These are phyloP conservation scores for Lasioglossum leucozonium DNA, from an alignment of 2,888 invertebrate genomes.

Conservation along the genomic window DNA sequence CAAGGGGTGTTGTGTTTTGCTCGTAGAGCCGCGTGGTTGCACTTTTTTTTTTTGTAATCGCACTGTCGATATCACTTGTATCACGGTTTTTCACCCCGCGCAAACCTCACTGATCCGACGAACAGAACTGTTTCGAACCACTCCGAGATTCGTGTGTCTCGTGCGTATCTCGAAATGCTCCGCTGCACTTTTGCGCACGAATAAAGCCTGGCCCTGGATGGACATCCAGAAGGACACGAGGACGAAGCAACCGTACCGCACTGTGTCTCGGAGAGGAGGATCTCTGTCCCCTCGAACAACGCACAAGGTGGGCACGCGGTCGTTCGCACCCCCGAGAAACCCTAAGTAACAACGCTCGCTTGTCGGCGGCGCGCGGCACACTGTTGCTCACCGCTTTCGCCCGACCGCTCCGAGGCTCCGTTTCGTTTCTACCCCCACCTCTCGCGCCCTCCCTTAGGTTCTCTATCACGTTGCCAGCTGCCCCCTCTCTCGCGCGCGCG, in stretches of 20 bases:
- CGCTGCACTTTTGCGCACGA: not conserved
- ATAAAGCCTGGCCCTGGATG: not conserved
- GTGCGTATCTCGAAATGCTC: not conserved
- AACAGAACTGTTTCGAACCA: not conserved
- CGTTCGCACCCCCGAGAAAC: not conserved
- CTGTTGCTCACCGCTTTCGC: conserved; percentile 81
- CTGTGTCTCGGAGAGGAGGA: not conserved
- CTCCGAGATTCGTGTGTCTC: not conserved
- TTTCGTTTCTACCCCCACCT: conserved; percentile 59
- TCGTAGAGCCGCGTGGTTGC: not conserved
- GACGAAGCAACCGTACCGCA: not conserved
- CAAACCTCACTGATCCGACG: conserved; percentile 25
- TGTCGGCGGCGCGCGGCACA: conserved; percentile 81
- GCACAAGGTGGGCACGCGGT: conserved; percentile 20
- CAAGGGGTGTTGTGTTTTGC: not conserved
- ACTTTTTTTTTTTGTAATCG: conserved; percentile 28
- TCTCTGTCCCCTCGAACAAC: not conserved
- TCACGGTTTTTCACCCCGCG: conserved; percentile 11
- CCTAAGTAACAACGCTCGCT: conserved; percentile 64
- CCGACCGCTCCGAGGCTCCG: conserved; percentile 64
- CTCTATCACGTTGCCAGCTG: conserved; percentile 42
- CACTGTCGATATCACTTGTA: conserved; percentile 32
- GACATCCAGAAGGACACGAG: not conserved
- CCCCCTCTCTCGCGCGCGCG: conserved; percentile 11
- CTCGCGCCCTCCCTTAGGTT: not conserved